Evolutionary conservation across 2,113 vertebrate genomes (phyloP).

Genomic region (Lepus europaeus): DNA sequence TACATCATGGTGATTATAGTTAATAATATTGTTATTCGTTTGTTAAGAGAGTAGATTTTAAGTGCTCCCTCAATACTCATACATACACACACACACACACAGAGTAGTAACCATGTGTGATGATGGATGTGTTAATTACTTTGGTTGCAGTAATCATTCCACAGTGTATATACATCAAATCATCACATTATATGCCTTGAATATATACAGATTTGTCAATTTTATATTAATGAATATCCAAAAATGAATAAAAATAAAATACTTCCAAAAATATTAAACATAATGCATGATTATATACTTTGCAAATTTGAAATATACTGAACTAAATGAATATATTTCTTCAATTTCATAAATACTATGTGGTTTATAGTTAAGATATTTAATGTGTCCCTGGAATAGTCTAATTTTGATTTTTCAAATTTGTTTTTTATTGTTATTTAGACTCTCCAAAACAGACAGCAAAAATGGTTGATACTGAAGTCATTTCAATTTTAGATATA

Average conservation of each 20-base stretch:
- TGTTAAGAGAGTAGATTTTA: background rate
- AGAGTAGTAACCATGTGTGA: background rate
- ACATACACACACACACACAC: background rate
- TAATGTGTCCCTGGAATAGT: background rate
- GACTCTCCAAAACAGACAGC: background rate
- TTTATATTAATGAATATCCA: background rate
- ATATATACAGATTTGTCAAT: background rate
- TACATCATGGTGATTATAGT: background rate
- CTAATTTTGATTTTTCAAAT: background rate
- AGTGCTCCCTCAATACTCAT: background rate
- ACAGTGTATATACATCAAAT: no score
- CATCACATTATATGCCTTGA: background rate
- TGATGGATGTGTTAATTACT: background rate
- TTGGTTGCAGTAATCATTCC: background rate
- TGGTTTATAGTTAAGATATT: background rate
- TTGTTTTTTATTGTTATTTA: background rate
- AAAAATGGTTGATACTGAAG: background rate
- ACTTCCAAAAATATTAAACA: background rate
- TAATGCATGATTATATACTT: background rate
- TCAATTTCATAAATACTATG: background rate
- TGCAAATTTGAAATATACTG: background rate
- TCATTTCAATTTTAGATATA: background rate
- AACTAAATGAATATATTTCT: background rate
- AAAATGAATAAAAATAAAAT: background rate
- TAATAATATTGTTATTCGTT: background rate